Evolutionary conservation across 2,113 vertebrate species (phyloP).

Genomic region (Cryptomyrus ogoouensis): DNA sequence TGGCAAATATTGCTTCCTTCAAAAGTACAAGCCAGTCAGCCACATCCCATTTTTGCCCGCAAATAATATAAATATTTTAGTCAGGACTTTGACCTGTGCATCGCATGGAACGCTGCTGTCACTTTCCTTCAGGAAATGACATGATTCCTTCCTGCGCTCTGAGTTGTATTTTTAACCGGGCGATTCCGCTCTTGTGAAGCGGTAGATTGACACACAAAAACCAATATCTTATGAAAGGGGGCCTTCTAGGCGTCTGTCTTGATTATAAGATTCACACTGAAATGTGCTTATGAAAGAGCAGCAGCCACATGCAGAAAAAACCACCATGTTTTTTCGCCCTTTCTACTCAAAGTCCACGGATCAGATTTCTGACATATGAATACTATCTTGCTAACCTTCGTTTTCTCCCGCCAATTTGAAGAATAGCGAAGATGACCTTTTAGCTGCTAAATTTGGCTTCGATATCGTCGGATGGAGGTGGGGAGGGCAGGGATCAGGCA

Average conservation of each 20-base stretch:
- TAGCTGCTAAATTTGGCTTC: constrained; percentile 4
- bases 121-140: constrained; percentile 2
- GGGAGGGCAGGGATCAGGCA: background rate
- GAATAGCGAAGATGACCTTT: constrained; percentile 11
- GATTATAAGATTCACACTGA: background rate
- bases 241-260: background rate
- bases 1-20: background rate
- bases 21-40: background rate
- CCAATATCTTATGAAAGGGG: background rate
- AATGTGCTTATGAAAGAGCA: background rate
- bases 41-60: background rate
- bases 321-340: background rate
- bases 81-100: background rate
- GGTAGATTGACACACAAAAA: background rate
- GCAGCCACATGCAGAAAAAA: background rate
- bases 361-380: constrained; percentile 10
- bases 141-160: background rate
- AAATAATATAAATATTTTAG: constrained; percentile 8
- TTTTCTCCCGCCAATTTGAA: background rate
- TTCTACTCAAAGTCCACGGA: background rate
- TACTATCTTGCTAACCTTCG: constrained; percentile 7
- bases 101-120: background rate
- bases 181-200: background rate
- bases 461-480: background rate
- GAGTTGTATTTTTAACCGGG: constrained; percentile 4